These are phyloP conservation scores for Balearica regulorum DNA, from an alignment of 2,797 vertebrate genomes.

Conservation along the genomic window DNA sequence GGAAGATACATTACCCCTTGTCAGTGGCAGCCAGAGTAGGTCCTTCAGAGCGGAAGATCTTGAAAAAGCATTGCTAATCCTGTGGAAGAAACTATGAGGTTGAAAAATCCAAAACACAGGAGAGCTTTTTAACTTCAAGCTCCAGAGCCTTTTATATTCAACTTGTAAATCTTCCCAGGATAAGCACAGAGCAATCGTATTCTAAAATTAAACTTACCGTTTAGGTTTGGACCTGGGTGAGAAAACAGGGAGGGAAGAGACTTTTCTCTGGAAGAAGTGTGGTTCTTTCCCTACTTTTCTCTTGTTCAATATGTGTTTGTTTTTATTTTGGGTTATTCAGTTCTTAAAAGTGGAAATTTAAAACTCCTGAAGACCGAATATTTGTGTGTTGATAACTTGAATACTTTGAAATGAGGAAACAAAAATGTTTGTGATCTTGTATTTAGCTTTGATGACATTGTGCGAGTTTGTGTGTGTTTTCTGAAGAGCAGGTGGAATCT, in stretches of 20 bases:
- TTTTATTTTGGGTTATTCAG: neutral
- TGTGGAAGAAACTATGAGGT: neutral
- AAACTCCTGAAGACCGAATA: neutral
- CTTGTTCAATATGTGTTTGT: neutral
- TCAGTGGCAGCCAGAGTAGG: neutral
- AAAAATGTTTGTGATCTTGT: neutral
- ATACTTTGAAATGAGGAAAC: neutral
- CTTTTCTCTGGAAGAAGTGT: neutral
- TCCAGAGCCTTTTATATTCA: neutral
- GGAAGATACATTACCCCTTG: neutral
- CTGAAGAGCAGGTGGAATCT: neutral
- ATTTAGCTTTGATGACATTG: neutral
- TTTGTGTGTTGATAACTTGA: neutral
- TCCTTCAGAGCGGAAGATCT: neutral
- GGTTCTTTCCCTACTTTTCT: neutral
- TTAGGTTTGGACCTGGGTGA: neutral
- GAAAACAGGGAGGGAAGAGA: neutral
- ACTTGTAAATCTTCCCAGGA: neutral
- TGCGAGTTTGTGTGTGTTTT: neutral
- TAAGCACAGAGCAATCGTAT: neutral
- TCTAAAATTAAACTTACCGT: neutral
- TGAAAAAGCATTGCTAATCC: neutral
- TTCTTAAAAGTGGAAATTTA: neutral
- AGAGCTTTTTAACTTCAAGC: neutral
- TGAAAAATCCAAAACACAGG: neutral